Percentiles rank a stretch among this genome's conserved stretches.
phyloP scores from a whole-genome alignment of 1,140 invertebrate genomes.

The Listronotus oregonensis region DNA sequence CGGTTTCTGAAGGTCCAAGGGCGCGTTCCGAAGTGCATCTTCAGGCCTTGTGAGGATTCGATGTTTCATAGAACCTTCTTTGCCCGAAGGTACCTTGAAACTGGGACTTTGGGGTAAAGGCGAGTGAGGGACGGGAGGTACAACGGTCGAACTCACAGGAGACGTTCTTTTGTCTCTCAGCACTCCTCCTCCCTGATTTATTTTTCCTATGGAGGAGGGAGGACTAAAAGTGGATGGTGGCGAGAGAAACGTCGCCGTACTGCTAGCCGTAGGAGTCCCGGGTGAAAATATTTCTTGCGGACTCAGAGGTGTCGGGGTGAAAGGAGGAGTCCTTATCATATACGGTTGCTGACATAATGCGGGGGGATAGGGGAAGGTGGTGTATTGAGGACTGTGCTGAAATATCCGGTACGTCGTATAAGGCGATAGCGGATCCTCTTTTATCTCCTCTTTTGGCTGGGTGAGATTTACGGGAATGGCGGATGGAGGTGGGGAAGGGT shows the following conservation, averaged over 20 bases:
- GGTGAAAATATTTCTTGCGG: constrained; percentile 53
- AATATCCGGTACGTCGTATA: constrained; percentile 44
- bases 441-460: constrained; percentile 47
- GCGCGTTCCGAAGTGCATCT: constrained; percentile 36
- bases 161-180: constrained; percentile 42
- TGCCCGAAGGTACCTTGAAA: constrained; percentile 58
- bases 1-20: constrained; percentile 49
- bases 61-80: constrained; percentile 59
- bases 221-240: constrained; percentile 49
- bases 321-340: constrained; percentile 43
- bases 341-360: constrained; percentile 47
- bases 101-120: constrained; percentile 32
- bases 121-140: constrained; percentile 21
- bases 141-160: constrained; percentile 12
- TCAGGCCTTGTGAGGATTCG: constrained; percentile 56
- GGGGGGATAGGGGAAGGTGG: constrained; percentile 41
- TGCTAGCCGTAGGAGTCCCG: constrained; percentile 46
- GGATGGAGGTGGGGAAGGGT: constrained; percentile 48
- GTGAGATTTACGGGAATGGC: constrained; percentile 52
- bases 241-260: constrained; percentile 49
- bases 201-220: constrained; percentile 43
- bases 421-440: constrained; percentile 43
- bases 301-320: constrained; percentile 48
- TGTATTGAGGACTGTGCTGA: constrained; percentile 39
- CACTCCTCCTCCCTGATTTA: constrained; percentile 33